Percentiles rank a stretch among this genome's conserved stretches.
These are phyloP conservation scores for Megathymus violae DNA, from an alignment of 1,140 invertebrate species.

Conservation along the genomic window DNA sequence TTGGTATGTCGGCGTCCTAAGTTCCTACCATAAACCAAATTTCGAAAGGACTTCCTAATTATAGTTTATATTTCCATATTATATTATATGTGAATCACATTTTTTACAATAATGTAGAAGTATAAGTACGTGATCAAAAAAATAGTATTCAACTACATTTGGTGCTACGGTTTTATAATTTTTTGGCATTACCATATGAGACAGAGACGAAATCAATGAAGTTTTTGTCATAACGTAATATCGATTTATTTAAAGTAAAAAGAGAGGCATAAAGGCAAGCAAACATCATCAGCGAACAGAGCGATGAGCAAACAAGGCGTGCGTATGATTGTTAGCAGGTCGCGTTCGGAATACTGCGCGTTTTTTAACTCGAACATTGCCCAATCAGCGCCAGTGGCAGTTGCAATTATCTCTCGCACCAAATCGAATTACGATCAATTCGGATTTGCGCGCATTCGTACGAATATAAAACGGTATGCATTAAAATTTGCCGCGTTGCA, in stretches of 20 bases:
- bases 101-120: too few relatives aligned
- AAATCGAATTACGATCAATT: slow-evolving; percentile 85
- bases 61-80: too few relatives aligned
- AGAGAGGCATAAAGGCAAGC: slow-evolving; percentile 65
- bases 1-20: too few relatives aligned
- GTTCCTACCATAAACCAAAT: too few relatives aligned
- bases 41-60: too few relatives aligned
- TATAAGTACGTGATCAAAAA: too few relatives aligned
- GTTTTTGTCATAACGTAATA: not conserved
- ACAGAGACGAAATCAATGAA: not conserved
- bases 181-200: slow-evolving; percentile 23
- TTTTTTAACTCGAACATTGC: slow-evolving; percentile 70
- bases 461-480: slow-evolving; percentile 84
- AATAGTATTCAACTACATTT: too few relatives aligned
- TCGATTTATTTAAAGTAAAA: slow-evolving; percentile 42
- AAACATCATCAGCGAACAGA: slow-evolving; percentile 76
- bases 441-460: slow-evolving; percentile 81
- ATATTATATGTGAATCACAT: too few relatives aligned
- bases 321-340: slow-evolving; percentile 69
- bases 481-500: slow-evolving; percentile 81
- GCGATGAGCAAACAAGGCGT: slow-evolving; percentile 68
- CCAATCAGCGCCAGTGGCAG: slow-evolving; percentile 82
- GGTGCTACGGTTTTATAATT: not conserved
- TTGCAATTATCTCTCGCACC: slow-evolving; percentile 81
- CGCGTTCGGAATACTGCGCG: slow-evolving; percentile 45